These are phyloP conservation scores for Girardinus metallicus DNA, from an alignment of 2,797 vertebrate genomes.

Conservation along the genomic window DNA sequence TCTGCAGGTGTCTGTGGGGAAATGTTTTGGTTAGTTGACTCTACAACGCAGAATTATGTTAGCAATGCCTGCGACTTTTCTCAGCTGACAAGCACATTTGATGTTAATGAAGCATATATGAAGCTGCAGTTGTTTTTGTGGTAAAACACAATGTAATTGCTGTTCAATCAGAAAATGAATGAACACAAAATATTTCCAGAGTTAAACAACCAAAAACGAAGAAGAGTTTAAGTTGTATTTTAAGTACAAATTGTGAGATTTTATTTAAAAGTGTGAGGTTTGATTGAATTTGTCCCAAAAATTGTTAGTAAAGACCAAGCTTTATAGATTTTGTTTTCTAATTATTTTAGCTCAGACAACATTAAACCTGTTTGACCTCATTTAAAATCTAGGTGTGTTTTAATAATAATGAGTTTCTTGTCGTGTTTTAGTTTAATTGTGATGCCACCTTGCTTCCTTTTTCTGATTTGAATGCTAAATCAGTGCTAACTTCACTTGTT, in stretches of 20 bases:
- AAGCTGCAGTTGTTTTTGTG: background rate
- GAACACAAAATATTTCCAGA: background rate
- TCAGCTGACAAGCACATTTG: background rate
- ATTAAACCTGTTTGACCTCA: background rate
- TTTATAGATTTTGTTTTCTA: background rate
- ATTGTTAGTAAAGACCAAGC: background rate
- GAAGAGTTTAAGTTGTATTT: background rate
- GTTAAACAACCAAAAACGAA: background rate
- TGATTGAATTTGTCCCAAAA: background rate
- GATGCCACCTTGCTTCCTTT: background rate
- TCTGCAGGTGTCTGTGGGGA: constrained; percentile 65
- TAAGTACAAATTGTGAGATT: background rate
- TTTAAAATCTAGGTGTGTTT: background rate
- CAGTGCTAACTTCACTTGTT: background rate
- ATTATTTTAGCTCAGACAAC: background rate
- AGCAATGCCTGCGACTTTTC: background rate
- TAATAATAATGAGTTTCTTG: background rate
- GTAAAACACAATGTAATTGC: background rate
- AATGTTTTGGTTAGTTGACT: constrained; percentile 26
- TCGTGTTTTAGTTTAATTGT: background rate
- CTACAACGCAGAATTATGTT: background rate
- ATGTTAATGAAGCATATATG: background rate
- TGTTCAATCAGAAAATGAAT: background rate
- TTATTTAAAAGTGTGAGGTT: background rate
- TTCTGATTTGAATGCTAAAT: background rate